Evolutionary conservation across 2,113 vertebrate genomes (phyloP).

Genomic region (Chaetodon auriga): DNA sequence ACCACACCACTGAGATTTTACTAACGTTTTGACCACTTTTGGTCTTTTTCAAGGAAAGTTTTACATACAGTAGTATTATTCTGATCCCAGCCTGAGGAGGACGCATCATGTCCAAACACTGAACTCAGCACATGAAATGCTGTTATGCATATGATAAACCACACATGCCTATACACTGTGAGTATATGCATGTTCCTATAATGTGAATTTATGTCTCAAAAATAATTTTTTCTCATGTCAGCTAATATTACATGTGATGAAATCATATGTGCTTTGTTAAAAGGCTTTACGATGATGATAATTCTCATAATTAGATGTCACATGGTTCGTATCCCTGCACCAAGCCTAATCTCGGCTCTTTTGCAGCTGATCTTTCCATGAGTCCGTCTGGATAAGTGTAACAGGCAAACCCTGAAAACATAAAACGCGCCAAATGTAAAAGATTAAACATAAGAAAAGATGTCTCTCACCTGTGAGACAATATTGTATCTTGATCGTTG

Average conservation of each 20-base stretch:
- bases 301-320: neutral
- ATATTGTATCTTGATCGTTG: conserved; percentile 47
- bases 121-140: too few species aligned
- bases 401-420: conserved; percentile 26
- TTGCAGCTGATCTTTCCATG: neutral
- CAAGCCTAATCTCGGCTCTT: neutral
- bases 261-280: too few species aligned
- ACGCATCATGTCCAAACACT: too few species aligned
- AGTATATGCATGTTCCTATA: too few species aligned
- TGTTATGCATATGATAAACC: too few species aligned
- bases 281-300: too few species aligned
- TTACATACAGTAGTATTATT: neutral
- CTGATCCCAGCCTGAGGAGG: too few species aligned
- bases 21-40: neutral
- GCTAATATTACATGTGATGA: too few species aligned
- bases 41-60: neutral
- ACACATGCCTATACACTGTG: too few species aligned
- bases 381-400: neutral
- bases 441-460: conserved; percentile 42
- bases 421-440: conserved; percentile 33
- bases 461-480: conserved; percentile 43
- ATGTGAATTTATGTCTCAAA: too few species aligned
- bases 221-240: too few species aligned
- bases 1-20: accelerated
- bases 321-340: neutral